Evolutionary conservation across 2,888 invertebrate genomes (phyloP).

Genomic region (Nephrotoma flavescens): DNA sequence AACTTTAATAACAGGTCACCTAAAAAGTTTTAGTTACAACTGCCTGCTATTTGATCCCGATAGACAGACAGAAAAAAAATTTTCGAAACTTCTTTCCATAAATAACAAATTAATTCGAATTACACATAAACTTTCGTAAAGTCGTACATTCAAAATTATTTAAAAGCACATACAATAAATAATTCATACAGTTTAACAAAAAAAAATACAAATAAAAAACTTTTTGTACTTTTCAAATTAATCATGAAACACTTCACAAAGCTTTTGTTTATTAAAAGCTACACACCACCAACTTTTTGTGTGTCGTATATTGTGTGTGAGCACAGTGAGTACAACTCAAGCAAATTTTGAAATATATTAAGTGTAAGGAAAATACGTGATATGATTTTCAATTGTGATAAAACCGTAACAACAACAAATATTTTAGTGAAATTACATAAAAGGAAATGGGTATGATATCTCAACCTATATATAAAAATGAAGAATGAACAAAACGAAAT

Average conservation of each 20-base stretch:
- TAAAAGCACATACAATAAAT: neutral
- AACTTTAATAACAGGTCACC: too few relatives aligned
- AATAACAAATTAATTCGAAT: neutral
- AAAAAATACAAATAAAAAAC: neutral
- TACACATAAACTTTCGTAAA: neutral
- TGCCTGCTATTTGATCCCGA: too few relatives aligned
- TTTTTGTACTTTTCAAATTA: too few relatives aligned
- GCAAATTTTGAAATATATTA: neutral
- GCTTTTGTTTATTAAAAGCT: neutral
- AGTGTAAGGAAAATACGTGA: neutral
- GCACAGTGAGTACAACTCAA: neutral
- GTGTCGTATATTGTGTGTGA: neutral
- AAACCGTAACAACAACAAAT: neutral
- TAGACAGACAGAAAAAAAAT: too few relatives aligned
- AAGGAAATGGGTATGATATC: neutral
- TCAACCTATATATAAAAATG: too few relatives aligned
- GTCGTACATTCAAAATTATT: neutral
- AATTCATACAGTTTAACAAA: neutral
- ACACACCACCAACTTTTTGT: neutral
- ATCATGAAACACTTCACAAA: neutral
- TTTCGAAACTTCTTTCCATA: too few relatives aligned
- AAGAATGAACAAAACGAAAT: neutral
- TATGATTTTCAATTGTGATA: neutral
- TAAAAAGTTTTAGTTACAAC: too few relatives aligned
- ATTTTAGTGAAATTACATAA: neutral